These are phyloP conservation scores for Pangasius krempfi DNA, from an alignment of 2,797 vertebrate species.

Conservation along the genomic window DNA sequence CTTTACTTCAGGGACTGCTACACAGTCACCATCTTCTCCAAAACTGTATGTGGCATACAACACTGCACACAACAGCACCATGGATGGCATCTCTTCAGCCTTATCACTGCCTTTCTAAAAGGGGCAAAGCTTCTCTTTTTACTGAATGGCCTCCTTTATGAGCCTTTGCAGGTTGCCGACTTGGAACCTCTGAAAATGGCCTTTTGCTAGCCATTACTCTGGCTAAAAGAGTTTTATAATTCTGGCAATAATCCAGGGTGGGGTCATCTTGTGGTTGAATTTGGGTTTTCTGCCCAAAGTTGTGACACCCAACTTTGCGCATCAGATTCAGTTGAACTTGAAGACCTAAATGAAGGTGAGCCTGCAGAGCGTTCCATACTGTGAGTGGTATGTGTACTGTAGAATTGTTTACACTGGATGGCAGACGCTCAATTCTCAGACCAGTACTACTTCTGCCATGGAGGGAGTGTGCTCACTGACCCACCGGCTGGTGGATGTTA, in stretches of 20 bases:
- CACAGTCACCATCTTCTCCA: not conserved
- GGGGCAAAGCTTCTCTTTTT: not conserved
- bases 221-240: not conserved
- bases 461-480: not conserved
- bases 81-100: not conserved
- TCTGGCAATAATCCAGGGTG: not conserved
- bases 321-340: not conserved
- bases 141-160: not conserved
- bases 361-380: not conserved
- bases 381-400: not conserved
- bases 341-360: too few relatives aligned
- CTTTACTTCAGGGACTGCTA: not conserved
- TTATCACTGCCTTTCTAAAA: not conserved
- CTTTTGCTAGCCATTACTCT: not conserved
- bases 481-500: not conserved
- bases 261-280: not conserved
- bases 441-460: not conserved
- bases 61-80: not conserved
- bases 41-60: not conserved
- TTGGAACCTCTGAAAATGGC: not conserved
- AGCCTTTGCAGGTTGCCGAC: not conserved
- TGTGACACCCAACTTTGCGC: not conserved
- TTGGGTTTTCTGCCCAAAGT: not conserved
- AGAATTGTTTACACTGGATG: not conserved
- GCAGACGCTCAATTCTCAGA: not conserved